Percentiles rank a stretch among this genome's conserved stretches.
phyloP scores from a whole-genome alignment of 2,888 invertebrate genomes.

The Scelioninae gen. 1 region DNA sequence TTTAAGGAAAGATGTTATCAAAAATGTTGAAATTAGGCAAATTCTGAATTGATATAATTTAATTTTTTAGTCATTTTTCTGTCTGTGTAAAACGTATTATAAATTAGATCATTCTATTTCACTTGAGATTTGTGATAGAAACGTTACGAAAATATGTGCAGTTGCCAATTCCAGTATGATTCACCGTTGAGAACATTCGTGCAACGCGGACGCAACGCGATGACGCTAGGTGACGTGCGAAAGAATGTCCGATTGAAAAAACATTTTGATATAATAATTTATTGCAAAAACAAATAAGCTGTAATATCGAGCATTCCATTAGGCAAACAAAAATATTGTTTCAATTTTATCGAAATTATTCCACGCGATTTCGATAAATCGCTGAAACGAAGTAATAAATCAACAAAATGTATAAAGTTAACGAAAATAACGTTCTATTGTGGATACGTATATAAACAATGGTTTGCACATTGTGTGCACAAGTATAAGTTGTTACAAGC shows the following conservation, averaged over 20 bases:
- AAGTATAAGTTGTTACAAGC: conserved; percentile 13
- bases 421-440: conserved; percentile 33
- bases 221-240: conserved; percentile 23
- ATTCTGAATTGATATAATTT: background rate
- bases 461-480: conserved; percentile 13
- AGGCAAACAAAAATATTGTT: conserved; percentile 44
- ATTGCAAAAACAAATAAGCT: conserved; percentile 22
- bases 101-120: conserved; percentile 38
- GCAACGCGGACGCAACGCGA: conserved; percentile 21
- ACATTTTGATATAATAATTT: conserved; percentile 36
- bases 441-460: conserved; percentile 30
- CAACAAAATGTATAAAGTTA: conserved; percentile 33
- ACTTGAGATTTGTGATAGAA: conserved; percentile 31
- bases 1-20: background rate
- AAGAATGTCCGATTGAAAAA: conserved; percentile 40
- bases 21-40: background rate
- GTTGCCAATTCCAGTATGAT: conserved; percentile 58
- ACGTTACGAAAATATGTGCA: conserved; percentile 41
- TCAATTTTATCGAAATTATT: conserved; percentile 19
- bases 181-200: conserved; percentile 18
- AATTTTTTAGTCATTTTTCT: background rate
- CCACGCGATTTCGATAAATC: conserved; percentile 41
- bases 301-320: conserved; percentile 17
- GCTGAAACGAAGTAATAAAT: conserved; percentile 37
- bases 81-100: background rate